A percentile compares a stretch with the other conserved stretches of the same genome.
Evolutionary conservation across 2,888 invertebrate genomes (phyloP).

Genomic region (Ligdia adustata): DNA sequence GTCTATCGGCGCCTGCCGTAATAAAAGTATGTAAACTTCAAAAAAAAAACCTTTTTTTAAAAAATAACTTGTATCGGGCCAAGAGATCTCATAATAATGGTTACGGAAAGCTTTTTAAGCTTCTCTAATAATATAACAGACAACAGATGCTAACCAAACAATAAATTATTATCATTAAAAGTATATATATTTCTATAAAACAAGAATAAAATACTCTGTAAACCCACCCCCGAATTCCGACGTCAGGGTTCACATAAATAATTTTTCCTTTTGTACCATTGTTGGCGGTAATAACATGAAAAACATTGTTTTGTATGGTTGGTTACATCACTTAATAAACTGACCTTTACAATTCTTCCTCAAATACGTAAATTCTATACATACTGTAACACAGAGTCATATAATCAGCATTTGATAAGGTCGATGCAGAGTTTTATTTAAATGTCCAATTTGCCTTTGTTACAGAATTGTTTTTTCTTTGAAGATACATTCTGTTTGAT

Average conservation of each 20-base stretch:
- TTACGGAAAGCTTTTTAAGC: no score
- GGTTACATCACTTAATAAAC: constrained; percentile 32
- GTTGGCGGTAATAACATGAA: constrained; percentile 26
- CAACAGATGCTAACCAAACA: constrained; percentile 3
- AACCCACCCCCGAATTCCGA: constrained; percentile 19
- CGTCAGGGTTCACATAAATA: constrained; percentile 18
- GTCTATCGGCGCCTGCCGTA: no score
- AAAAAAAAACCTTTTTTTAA: no score
- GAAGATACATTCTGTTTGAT: constrained; percentile 5
- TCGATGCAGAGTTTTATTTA: constrained; percentile 5
- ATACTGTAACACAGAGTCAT: no score
- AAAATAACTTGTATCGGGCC: no score
- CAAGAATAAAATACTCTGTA: constrained; percentile 17
- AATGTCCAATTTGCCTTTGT: constrained; percentile 7
- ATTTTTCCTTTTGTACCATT: constrained; percentile 29
- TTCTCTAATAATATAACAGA: no score
- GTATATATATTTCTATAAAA: constrained; percentile 20
- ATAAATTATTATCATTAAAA: constrained; percentile 4
- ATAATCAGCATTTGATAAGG: constrained; percentile 17
- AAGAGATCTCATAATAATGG: no score
- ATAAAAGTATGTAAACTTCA: no score
- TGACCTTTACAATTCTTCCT: constrained; percentile 35
- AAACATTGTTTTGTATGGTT: constrained; percentile 28
- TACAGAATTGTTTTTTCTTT: background rate
- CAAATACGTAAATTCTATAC: constrained; percentile 11